Evolutionary conservation across 2,797 vertebrate species (phyloP), one percentile per base, ranked within the genome.

Genomic region (Pogoniulus pusillus): DNA sequence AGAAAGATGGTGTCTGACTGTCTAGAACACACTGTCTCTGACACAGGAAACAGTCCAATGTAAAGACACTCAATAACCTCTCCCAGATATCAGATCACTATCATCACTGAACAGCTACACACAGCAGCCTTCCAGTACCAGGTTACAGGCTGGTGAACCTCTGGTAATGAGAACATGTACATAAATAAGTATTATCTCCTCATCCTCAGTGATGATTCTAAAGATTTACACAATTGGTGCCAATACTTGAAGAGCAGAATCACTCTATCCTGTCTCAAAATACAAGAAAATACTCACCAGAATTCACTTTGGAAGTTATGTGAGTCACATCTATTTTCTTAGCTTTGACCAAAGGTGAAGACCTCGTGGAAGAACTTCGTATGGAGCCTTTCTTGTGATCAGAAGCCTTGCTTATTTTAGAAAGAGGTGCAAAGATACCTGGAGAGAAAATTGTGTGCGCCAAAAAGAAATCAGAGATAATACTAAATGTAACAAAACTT

Each of bases 401-500:
- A 30, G 97, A 96, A 74, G 98, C 97, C 97, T 99, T 99, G 96
- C 96, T 98, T 93, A 99, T 98, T 97, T 99, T 99, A 26, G 98
- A 99, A 77, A 99, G 97, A 5, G 99, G 99, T 29, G 99, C 99
- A 96, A 99, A 99, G 82, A 99, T 99, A 87, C 99, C 99, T 99
- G 82, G 29, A 69, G 72, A 88, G 26, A 39, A 84, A 75, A 60
- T 9, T 60, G 27, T 6, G 53, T 2, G 4, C 47, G 51, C 5
- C 64, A 75, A 72, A 78, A 73, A 85, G 30, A 45, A 70, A 49
- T 4, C 8, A 72, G 3, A 3, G 20, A 8, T 29, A 72, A 66
- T 7, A 64, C 9, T 35, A 66, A 66, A n/a, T 17, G 9, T 10
- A 51, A 63, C 7, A 73, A 82, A 60, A 49, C 10, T n/a, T 78